These are phyloP conservation scores for Drosophila peninsularis DNA, from an alignment of 2,888 invertebrate genomes.

Conservation along the genomic window DNA sequence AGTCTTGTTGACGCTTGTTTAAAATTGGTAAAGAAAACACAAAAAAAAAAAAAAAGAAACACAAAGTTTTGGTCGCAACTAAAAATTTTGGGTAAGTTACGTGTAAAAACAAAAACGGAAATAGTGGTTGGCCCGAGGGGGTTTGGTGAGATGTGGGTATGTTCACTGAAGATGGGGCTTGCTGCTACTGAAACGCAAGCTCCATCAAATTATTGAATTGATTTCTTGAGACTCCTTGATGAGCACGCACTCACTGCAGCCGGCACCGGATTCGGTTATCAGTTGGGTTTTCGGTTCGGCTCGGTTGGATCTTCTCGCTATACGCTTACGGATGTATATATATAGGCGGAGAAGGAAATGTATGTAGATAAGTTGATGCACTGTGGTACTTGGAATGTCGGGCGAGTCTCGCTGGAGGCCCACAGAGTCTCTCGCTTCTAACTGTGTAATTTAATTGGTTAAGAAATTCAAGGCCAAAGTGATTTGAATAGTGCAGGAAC, in stretches of 20 bases:
- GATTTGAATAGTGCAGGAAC: constrained; percentile 11
- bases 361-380: not conserved
- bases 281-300: not conserved
- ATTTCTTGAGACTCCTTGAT: not conserved
- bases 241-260: not conserved
- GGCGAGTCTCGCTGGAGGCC: constrained; percentile 22
- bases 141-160: no score
- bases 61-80: constrained; percentile 7
- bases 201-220: constrained; percentile 25
- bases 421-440: constrained; percentile 9
- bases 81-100: constrained; percentile 26
- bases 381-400: not conserved
- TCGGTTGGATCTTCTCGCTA: not conserved
- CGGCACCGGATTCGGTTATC: not conserved
- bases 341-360: not conserved
- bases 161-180: not conserved
- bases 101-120: constrained; percentile 14
- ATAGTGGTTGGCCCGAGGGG: not conserved
- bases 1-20: constrained; percentile 8
- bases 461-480: constrained; percentile 24
- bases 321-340: not conserved
- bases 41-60: not conserved
- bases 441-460: constrained; percentile 8
- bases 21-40: constrained; percentile 1
- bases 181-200: constrained; percentile 11